A percentile compares a stretch with the other conserved stretches of the same genome.
phyloP scores from a whole-genome alignment of 2,797 vertebrate genomes.

The Odontamblyopus rebecca region DNA sequence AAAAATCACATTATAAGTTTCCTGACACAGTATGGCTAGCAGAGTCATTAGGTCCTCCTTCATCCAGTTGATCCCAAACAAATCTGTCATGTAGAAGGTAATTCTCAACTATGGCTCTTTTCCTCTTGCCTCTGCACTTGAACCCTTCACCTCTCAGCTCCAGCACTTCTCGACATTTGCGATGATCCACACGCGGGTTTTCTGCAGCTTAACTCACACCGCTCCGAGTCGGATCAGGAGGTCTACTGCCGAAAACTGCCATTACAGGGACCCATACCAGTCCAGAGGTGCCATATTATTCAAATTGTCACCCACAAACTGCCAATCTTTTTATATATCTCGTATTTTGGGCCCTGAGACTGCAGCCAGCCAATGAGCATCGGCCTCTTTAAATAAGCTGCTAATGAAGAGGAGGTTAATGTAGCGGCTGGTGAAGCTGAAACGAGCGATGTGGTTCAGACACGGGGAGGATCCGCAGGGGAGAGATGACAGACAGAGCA shows the following conservation, averaged over 20 bases:
- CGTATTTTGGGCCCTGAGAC: slow-evolving; percentile 16
- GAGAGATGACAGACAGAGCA: slow-evolving; percentile 23
- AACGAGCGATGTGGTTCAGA: slow-evolving; percentile 31
- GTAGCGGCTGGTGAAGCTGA: slow-evolving; percentile 41
- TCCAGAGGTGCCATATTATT: slow-evolving; percentile 13
- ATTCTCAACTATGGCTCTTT: background rate
- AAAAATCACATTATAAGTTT: too few relatives aligned
- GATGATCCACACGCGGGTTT: slow-evolving; percentile 6
- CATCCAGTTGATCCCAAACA: background rate
- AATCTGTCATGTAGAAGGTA: background rate
- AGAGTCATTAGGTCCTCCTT: background rate
- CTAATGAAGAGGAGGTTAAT: slow-evolving; percentile 46
- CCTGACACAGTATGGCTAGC: background rate
- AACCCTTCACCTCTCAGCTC: slow-evolving; percentile 13
- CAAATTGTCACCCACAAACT: slow-evolving; percentile 19
- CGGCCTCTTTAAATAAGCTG: slow-evolving; percentile 44
- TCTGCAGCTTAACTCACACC: slow-evolving; percentile 12
- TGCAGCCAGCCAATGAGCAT: slow-evolving; percentile 26
- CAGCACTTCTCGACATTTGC: slow-evolving; percentile 4
- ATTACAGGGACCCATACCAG: slow-evolving; percentile 28
- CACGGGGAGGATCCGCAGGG: slow-evolving; percentile 24
- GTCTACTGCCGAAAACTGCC: slow-evolving; percentile 4
- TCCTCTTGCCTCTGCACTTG: background rate
- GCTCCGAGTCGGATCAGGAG: slow-evolving; percentile 5
- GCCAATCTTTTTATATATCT: slow-evolving; percentile 31